Conservation (phyloP, 2,797 vertebrate species). For the Hephaestus fuliginosus region DNA sequence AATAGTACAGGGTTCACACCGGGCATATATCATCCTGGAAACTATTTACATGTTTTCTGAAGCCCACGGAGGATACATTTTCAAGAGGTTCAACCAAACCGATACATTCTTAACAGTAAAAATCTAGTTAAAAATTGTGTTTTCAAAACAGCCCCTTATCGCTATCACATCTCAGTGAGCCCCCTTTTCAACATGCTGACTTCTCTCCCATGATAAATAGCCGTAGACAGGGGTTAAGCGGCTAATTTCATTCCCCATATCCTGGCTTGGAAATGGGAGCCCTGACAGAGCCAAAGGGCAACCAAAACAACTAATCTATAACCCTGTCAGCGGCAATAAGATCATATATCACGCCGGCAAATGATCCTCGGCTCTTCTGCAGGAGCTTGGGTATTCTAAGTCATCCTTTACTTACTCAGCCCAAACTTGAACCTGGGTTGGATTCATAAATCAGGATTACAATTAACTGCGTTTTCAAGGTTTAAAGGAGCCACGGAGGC, state of each 20-base stretch:
- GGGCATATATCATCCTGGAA: neutral
- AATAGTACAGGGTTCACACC: neutral
- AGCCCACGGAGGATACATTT: conserved; percentile 4
- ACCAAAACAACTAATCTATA: conserved; percentile 78
- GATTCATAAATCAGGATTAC: conserved; percentile 63
- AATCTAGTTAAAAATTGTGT: conserved; percentile 7
- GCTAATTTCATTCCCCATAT: conserved; percentile 72
- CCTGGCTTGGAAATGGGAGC: conserved; percentile 59
- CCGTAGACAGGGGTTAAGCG: conserved; percentile 69
- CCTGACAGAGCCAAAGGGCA: conserved; percentile 74
- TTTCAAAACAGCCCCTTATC: conserved; percentile 6
- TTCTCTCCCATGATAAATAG: conserved; percentile 67
- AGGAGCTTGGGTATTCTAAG: conserved; percentile 42
- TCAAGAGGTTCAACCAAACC: neutral
- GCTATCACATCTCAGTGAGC: conserved; percentile 18
- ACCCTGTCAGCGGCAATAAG: conserved; percentile 68
- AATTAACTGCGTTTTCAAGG: conserved; percentile 48
- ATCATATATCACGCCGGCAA: conserved; percentile 67
- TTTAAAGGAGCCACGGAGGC: neutral
- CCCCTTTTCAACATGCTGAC: conserved; percentile 20
- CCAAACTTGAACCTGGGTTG: conserved; percentile 48
- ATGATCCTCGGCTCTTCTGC: conserved; percentile 43
- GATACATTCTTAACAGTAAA: conserved; percentile 3
- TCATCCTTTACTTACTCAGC: conserved; percentile 55
- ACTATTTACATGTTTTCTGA: neutral